Base-by-base conservation (phyloP, 2,113 vertebrate species). In the Odocoileus hemionus region DNA sequence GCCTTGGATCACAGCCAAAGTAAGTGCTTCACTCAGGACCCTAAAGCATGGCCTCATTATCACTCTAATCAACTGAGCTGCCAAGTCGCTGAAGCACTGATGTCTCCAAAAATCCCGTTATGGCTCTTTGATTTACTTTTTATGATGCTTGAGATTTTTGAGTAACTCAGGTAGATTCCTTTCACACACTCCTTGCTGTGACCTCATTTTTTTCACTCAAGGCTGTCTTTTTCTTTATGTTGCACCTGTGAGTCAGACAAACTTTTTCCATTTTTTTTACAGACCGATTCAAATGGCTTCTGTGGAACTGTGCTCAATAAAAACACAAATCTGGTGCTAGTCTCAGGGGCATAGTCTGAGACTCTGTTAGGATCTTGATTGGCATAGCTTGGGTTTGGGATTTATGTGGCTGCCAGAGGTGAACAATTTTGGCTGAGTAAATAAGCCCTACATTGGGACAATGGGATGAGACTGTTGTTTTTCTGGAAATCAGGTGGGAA, bases 101-200 rank as follows among this genome's bases (percentile, higher is more conserved):
- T 70, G 50, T 88, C 91, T 97, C 54, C 33, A 86, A 86, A 96
- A 97, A 96, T 91, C 25, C 28, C 52, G 2, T 95, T 57, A 67
- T 50, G 52, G n/a, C 33, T 78, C 74, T 96, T 97, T 97, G 86
- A 95, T 97, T 95, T 95, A 47, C 52, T 97, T 96, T 92, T 43
- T 55, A 93, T 70, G 11, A 15, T 79, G 45, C 84, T 61, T 36
- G 67, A 94, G 85, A 89, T 45, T 95, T 96, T 91, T 82, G 16
- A 96, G 70, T 95, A 91, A 94, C 57, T 67, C 6, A 1, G 55
- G 33, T 45, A 61, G 83, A 89, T 3, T 86, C 25, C 30, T 96
- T 95, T 96, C 70, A 43, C 70, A 76, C 70, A 76, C 39, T 76
- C 39, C 88, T 94, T 97, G 61, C 74, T 94, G 55, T 97, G 94